Conservation (phyloP, 2,888 invertebrate species). For the Drepanosiphum platanoidis region DNA sequence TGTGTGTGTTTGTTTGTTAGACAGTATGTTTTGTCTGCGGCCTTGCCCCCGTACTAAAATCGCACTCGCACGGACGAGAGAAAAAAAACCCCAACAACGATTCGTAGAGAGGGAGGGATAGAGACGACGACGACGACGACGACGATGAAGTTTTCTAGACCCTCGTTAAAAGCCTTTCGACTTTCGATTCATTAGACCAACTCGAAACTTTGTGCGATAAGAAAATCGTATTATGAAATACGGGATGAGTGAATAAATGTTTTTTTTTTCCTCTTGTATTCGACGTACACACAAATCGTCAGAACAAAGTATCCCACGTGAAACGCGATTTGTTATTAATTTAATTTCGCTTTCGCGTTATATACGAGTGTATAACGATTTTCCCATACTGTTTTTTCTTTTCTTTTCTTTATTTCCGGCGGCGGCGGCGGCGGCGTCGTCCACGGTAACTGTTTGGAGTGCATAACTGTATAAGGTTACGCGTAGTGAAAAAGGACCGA, state of each 20-base stretch:
- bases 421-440: too few relatives aligned
- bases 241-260: neutral
- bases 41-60: neutral
- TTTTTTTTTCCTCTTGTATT: neutral
- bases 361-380: too few relatives aligned
- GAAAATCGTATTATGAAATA: neutral
- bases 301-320: neutral
- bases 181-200: neutral
- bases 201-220: neutral
- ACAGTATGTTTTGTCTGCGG: neutral
- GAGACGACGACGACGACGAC: neutral
- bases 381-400: too few relatives aligned
- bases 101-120: neutral
- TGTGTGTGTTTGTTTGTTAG: neutral
- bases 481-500: neutral
- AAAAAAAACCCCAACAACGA: too few relatives aligned
- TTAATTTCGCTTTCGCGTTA: neutral
- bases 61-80: neutral
- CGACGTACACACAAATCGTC: neutral
- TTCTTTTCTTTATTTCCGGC: too few relatives aligned
- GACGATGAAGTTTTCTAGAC: neutral
- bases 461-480: neutral
- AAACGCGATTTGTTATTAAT: neutral
- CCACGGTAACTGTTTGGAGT: neutral
- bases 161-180: neutral